Base-by-base conservation (phyloP, 1,140 invertebrate genomes). In the Platyscapa corneri region DNA sequence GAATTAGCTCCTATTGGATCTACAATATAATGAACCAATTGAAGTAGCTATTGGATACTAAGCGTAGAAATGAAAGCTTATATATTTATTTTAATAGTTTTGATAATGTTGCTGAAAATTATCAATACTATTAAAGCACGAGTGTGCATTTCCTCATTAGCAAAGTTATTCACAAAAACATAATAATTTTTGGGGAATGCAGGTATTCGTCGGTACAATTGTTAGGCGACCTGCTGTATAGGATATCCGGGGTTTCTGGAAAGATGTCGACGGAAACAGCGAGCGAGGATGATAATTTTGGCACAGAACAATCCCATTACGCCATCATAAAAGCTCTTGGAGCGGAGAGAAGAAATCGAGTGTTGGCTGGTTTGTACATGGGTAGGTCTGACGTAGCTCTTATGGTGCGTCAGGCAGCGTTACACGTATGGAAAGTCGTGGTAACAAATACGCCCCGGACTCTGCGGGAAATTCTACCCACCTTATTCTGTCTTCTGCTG, bases 221-320 rank as follows among this genome's bases (percentile, higher is more conserved):
- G 10, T 94, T 99, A 16, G 99, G 99, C 37, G 99, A 99, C 93
- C 94, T 99, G 65, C 93, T 99, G 23, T 99, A 99, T 92, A 96
- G 98, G 85, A 98, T 99, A 84, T 99, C 98, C 53, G 98, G 98
- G 83, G 98, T 99, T 0, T 97, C 98, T 79, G 99, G 99, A 75
- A 99, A 99, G 94, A 99, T 99, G 98, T 99, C 97, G 27, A 99
- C 99, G 0, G 98, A 99, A 94, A 99, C 98, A 3, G 98, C 98
- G 6, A 97, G 97, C 89, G 99, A 99, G 91, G 99, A 99, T 93
- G 99, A 99, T 91, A 99, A 99, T 92, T 99, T 99, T 94, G 99
- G 99, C 80, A 99, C 99, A 0, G 99, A 99, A 93, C 97, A 98
- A 88, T 99, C 98, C 0, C 98, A 99, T 89, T 95, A 96, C 91